These are phyloP conservation scores for Dendrocincla fuliginosa DNA, from an alignment of 2,797 vertebrate species.

Conservation along the genomic window DNA sequence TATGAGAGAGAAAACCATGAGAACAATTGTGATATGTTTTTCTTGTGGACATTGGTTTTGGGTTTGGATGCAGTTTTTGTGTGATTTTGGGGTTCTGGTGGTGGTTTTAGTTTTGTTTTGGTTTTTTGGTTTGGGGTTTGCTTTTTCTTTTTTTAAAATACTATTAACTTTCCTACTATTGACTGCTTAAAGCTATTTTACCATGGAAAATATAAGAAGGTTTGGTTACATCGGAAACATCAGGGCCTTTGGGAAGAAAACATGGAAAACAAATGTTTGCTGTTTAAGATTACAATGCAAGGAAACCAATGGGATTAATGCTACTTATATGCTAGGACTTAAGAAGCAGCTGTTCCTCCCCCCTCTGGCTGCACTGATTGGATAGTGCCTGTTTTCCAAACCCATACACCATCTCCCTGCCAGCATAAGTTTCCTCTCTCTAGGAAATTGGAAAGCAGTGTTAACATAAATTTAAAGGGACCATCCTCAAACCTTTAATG, in stretches of 20 bases:
- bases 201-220: slow-evolving; percentile 31
- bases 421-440: not conserved
- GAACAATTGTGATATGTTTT: not conserved
- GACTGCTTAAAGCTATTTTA: slow-evolving; percentile 17
- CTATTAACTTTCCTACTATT: not conserved
- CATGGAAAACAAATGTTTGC: slow-evolving; percentile 70
- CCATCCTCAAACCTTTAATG: not conserved
- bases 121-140: not conserved
- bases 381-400: not conserved
- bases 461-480: not conserved
- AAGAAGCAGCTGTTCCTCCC: slow-evolving; percentile 60
- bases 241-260: slow-evolving; percentile 57
- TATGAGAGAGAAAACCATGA: not conserved
- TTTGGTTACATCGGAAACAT: slow-evolving; percentile 58
- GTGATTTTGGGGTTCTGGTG: not conserved
- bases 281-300: slow-evolving; percentile 69
- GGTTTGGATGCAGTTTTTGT: not conserved
- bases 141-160: not conserved
- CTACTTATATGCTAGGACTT: slow-evolving; percentile 33
- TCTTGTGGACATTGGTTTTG: not conserved
- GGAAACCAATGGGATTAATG: slow-evolving; percentile 66
- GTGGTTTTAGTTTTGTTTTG: not conserved
- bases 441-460: not conserved
- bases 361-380: not conserved
- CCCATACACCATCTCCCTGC: not conserved